Evolutionary conservation across 2,113 vertebrate genomes (phyloP).

Genomic region (Acrocephalus kingi): DNA sequence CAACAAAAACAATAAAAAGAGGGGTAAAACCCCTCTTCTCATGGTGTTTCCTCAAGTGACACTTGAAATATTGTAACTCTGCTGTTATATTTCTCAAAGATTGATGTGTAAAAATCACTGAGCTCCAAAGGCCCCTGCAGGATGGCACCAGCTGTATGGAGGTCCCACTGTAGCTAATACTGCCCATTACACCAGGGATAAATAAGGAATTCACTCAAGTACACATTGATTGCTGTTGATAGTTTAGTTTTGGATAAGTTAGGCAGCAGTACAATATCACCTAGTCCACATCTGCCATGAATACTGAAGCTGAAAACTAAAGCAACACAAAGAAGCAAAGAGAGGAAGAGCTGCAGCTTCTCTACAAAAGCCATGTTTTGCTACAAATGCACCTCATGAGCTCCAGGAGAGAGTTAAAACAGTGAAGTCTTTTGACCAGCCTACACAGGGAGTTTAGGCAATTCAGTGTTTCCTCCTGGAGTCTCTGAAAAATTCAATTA

Average conservation of each 20-base stretch:
- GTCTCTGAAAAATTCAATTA: neutral
- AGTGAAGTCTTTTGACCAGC: neutral
- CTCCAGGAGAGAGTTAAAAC: neutral
- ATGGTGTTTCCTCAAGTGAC: neutral
- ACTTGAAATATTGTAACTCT: neutral
- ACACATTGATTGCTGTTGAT: rapidly evolving
- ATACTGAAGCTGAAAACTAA: neutral
- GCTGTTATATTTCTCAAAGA: neutral
- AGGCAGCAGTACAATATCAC: neutral
- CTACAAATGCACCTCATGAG: neutral
- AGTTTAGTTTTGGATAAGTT: neutral
- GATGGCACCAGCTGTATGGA: neutral
- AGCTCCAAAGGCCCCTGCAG: neutral
- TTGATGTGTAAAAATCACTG: neutral
- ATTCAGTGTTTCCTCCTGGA: neutral
- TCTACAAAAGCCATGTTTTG: neutral
- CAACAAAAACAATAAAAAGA: neutral
- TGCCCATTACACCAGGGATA: neutral
- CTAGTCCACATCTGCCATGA: neutral
- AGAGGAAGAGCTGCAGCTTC: neutral
- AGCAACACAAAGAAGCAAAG: neutral
- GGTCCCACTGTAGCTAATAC: neutral
- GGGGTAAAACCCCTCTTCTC: rapidly evolving
- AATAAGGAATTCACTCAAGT: neutral
- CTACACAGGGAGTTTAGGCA: neutral